Evolutionary conservation across 1,140 invertebrate genomes (phyloP), one percentile per base, ranked within the genome.

Genomic region (Metaphire vulgaris): DNA sequence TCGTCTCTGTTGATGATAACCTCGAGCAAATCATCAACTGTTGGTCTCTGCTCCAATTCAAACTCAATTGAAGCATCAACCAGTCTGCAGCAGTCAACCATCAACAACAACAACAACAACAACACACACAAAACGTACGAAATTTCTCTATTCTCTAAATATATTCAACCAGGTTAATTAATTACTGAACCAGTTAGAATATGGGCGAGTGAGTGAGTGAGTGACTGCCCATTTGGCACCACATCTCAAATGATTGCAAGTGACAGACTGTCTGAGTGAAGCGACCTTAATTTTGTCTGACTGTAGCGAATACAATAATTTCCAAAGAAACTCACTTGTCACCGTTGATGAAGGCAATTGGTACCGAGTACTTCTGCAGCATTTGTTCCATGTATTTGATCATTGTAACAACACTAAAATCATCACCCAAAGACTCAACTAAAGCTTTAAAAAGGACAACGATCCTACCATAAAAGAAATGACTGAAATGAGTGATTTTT

Each of bases 281-380:
- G n/a, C n/a, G n/a, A n/a, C n/a, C n/a, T n/a, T n/a, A n/a, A n/a
- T n/a, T n/a, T n/a, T n/a, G n/a, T n/a, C n/a, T n/a, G n/a, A n/a
- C n/a, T n/a, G n/a, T n/a, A n/a, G n/a, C n/a, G n/a, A n/a, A n/a
- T n/a, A n/a, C n/a, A n/a, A n/a, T n/a, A n/a, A n/a, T n/a, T n/a
- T n/a, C n/a, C n/a, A n/a, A n/a, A n/a, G n/a, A n/a, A 31, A 76
- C 69, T 79, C 80, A 85, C 85, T 80, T 85, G 74, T 85, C 83
- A 77, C 85, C 85, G 82, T 85, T 81, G 29, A 86, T 80, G 79
- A 86, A 86, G 66, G 84, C 85, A n/a, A 86, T 79, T 70, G 85
- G 85, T 16, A 86, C 80, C 29, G 80, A 75, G 79, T 81, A 86
- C 64, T 81, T 80, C 1, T 79, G 79, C 69, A 84, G 73, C 78